phyloP scores from a whole-genome alignment of 64 coral and sea anemone genomes.

The Platygyra sinensis region DNA sequence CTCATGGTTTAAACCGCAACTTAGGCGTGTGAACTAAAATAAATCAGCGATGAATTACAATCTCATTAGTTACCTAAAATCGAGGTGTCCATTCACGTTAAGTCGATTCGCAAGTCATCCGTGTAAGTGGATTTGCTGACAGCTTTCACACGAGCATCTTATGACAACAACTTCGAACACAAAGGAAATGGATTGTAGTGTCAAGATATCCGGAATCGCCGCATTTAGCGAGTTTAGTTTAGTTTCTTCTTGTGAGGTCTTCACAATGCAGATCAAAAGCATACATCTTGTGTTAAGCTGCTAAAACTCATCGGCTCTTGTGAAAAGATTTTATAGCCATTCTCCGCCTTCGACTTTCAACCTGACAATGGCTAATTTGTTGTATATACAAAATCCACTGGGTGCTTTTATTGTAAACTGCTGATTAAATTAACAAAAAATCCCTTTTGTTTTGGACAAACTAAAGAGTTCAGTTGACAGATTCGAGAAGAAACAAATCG shows the following conservation, averaged over 20 bases:
- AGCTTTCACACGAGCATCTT: constrained; percentile 24
- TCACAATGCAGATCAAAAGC: not conserved
- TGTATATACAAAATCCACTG: constrained; percentile 81
- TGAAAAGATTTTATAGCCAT: constrained; percentile 48
- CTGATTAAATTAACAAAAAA: constrained; percentile 73
- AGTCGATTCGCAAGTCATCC: constrained; percentile 58
- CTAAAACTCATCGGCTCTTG: not conserved
- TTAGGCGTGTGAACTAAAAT: constrained; percentile 32
- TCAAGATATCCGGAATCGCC: not conserved
- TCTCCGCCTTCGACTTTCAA: constrained; percentile 97
- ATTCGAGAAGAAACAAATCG: not conserved
- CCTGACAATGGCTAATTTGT: constrained; percentile 90
- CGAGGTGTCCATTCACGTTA: constrained; percentile 30
- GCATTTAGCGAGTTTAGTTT: not conserved
- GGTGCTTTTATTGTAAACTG: constrained; percentile 75
- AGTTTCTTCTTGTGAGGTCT: constrained; percentile 2
- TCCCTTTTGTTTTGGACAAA: constrained; percentile 50
- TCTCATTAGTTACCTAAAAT: constrained; percentile 38
- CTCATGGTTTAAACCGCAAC: not conserved
- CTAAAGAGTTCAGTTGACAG: constrained; percentile 28
- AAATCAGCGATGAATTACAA: constrained; percentile 40
- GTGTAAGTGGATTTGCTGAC: constrained; percentile 47
- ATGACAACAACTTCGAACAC: constrained; percentile 8
- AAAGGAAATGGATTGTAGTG: not conserved
- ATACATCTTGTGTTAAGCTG: constrained; percentile 18